Base-by-base conservation (phyloP, 2,888 invertebrate genomes). In the Drosophila limbata region DNA sequence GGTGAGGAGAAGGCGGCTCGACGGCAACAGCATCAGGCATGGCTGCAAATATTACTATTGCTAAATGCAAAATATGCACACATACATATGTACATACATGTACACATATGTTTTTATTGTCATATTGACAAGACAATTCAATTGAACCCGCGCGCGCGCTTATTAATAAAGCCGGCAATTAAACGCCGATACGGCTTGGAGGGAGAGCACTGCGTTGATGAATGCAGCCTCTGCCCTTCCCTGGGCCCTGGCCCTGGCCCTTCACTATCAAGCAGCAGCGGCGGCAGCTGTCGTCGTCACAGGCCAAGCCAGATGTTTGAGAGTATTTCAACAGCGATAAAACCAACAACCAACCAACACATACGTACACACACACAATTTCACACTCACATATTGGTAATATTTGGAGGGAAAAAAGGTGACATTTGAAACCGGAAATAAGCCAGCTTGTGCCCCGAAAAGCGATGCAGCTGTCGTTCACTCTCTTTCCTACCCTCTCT, bases 391-490 rank as follows among this genome's bases (percentile, higher is more conserved):
- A 64, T 69, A 65, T 76, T 61, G 72, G 79, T 87, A 87, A 77
- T 82, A 78, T 84, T 84, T 69, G 50, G 44, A 42, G 33, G 63
- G 48, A 55, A 55, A 57, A 69, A 79, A 76, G 61, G 70, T 79
- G 84, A 84, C 84, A 84, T 83, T 84, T 79, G 84, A 84, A 84
- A 84, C 84, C 84, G 84, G 84, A 84, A 84, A 84, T 84, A 81
- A 88, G 83, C 69, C 79, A 78, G 79, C 76, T 73, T 80, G 79
- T 68, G 63, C 69, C 69, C 77, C 66, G 51, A 70, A 65, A 61
- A 40, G 64, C 39, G 68, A 78, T 81, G 78, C 83, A 77, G 87
- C 83, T 86, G 84, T 72, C 79, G 67, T 63, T 61, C 42, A 62
- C 42, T 15, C 31, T 13, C 51, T 47, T 33, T 56, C 48, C 48